phyloP scores from a whole-genome alignment of 2,113 vertebrate genomes.

The Tupaia chinensis region DNA sequence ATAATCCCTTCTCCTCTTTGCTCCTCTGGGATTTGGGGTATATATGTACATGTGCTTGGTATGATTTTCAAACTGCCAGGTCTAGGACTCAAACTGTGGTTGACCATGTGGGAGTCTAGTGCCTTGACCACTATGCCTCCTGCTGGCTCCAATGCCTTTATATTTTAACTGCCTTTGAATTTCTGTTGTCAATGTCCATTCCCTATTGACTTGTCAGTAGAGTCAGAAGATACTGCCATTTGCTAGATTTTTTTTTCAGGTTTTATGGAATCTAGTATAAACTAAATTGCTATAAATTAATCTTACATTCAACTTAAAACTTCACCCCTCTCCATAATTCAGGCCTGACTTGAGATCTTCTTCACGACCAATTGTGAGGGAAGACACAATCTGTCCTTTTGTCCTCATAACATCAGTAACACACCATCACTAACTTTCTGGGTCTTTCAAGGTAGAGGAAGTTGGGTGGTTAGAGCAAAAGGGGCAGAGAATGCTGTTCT shows the following conservation, averaged over 20 bases:
- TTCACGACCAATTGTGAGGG: background rate
- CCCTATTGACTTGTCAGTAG: background rate
- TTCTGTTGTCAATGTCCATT: background rate
- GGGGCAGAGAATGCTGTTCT: background rate
- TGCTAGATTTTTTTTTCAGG: background rate
- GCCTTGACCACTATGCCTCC: too few species aligned
- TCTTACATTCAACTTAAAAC: background rate
- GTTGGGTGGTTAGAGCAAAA: background rate
- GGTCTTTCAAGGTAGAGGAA: background rate
- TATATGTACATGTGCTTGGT: too few species aligned
- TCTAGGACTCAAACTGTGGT: too few species aligned
- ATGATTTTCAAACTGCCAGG: too few species aligned
- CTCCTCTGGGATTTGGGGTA: too few species aligned
- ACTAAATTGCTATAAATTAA: background rate
- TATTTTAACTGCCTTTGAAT: background rate
- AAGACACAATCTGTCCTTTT: background rate
- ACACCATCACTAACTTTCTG: background rate
- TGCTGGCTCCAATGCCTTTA: too few species aligned
- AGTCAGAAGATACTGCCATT: background rate
- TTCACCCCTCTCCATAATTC: background rate
- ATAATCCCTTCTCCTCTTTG: too few species aligned
- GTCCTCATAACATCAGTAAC: background rate
- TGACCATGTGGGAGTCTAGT: too few species aligned
- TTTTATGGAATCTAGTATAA: background rate
- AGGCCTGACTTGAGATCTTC: background rate